Percentiles rank a stretch among this genome's conserved stretches.
phyloP scores from a whole-genome alignment of 2,113 vertebrate genomes.

The Dendropsophus ebraccatus region DNA sequence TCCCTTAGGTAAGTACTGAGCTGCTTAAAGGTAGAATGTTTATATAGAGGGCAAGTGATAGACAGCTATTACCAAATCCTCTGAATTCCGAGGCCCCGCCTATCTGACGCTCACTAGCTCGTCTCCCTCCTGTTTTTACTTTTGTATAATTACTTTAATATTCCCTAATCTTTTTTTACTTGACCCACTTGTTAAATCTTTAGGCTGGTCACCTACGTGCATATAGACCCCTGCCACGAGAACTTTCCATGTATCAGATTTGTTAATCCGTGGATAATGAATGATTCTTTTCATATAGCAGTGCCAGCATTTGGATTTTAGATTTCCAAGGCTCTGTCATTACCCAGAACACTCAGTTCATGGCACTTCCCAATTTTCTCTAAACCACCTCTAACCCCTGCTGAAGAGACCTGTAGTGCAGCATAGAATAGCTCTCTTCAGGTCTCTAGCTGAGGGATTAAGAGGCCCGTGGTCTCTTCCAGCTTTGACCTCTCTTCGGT shows the following conservation, averaged over 20 bases:
- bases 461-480: conserved; percentile 58
- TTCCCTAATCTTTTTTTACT: background rate
- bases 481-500: conserved; percentile 61
- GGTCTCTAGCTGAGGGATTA: conserved; percentile 58
- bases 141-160: background rate
- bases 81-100: background rate
- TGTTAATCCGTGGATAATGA: background rate
- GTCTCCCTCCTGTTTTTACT: background rate
- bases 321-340: conserved; percentile 11
- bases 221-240: background rate
- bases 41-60: background rate
- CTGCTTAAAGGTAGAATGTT: background rate
- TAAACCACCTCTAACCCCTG: conserved; percentile 57
- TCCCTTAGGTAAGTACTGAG: conserved; percentile 85
- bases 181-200: background rate
- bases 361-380: conserved; percentile 42
- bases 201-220: background rate
- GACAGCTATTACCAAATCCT: background rate
- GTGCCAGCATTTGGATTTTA: background rate
- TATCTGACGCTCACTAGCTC: background rate
- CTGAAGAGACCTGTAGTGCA: conserved; percentile 57
- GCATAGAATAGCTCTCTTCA: conserved; percentile 51
- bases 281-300: conserved; percentile 15
- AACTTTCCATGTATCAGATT: background rate
- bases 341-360: conserved; percentile 2